A percentile compares a stretch with the other conserved stretches of the same genome.
Evolutionary conservation across 2,797 vertebrate genomes (phyloP).

Genomic region (Enteromius afrohamiltoni): DNA sequence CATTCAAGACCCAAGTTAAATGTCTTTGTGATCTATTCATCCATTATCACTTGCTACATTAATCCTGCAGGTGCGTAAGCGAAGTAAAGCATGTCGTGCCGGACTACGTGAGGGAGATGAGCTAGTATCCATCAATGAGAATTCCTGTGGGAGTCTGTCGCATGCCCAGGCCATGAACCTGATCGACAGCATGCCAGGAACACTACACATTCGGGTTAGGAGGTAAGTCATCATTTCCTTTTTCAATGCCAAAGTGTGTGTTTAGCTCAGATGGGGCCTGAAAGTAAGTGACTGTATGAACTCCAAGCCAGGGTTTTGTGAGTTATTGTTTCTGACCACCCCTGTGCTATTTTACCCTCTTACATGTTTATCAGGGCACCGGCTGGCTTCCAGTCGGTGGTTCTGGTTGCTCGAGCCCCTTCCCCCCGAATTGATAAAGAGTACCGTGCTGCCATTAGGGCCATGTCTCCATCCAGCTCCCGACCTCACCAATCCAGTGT

Average conservation of each 20-base stretch:
- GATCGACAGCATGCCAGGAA: conserved; percentile 87
- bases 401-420: conserved; percentile 80
- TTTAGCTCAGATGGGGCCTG: background rate
- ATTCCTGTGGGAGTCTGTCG: conserved; percentile 85
- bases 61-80: conserved; percentile 88
- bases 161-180: conserved; percentile 95
- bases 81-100: conserved; percentile 94
- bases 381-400: conserved; percentile 81
- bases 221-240: conserved; percentile 78
- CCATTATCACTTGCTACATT: conserved; percentile 47
- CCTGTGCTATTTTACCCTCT: conserved; percentile 32
- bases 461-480: conserved; percentile 78
- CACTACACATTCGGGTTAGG: conserved; percentile 86
- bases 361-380: conserved; percentile 71
- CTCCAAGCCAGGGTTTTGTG: background rate
- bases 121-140: conserved; percentile 91
- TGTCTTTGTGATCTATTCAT: background rate
- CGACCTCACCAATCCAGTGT: conserved; percentile 74
- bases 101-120: conserved; percentile 92
- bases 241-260: background rate
- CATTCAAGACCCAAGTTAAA: background rate
- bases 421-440: conserved; percentile 85
- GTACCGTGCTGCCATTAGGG: conserved; percentile 78
- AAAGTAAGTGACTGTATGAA: conserved; percentile 3
- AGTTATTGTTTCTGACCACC: conserved; percentile 20